Conservation (phyloP, 2,888 invertebrate genomes). For the Tenodera sinensis region DNA sequence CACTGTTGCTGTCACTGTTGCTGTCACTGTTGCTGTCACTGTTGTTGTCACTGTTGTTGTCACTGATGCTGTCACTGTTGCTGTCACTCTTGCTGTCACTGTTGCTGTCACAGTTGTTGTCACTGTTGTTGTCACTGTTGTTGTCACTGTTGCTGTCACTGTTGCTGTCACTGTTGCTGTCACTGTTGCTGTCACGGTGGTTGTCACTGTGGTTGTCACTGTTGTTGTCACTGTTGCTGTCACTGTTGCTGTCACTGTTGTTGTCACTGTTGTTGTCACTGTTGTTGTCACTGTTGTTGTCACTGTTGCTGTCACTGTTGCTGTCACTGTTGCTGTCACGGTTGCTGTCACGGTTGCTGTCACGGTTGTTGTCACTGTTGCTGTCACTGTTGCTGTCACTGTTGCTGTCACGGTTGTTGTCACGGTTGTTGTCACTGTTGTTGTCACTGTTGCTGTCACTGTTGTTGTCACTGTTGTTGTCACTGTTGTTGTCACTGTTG, state of each 20-base stretch:
- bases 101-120: neutral
- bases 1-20: conserved; percentile 10
- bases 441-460: no score
- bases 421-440: no score
- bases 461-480: neutral
- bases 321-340: neutral
- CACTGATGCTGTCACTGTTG: no score
- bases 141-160: neutral
- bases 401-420: no score
- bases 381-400: no score
- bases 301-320: neutral
- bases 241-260: neutral
- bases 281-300: no score
- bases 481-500: neutral
- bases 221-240: conserved; percentile 8
- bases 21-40: conserved; percentile 8
- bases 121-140: neutral
- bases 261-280: conserved; percentile 12
- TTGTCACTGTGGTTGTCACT: no score
- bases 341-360: neutral
- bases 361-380: no score
- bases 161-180: neutral
- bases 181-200: neutral
- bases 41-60: no score
- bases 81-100: conserved; percentile 13